Base-by-base conservation (phyloP, 2,113 vertebrate species). In the Lichenostomus cassidix region DNA sequence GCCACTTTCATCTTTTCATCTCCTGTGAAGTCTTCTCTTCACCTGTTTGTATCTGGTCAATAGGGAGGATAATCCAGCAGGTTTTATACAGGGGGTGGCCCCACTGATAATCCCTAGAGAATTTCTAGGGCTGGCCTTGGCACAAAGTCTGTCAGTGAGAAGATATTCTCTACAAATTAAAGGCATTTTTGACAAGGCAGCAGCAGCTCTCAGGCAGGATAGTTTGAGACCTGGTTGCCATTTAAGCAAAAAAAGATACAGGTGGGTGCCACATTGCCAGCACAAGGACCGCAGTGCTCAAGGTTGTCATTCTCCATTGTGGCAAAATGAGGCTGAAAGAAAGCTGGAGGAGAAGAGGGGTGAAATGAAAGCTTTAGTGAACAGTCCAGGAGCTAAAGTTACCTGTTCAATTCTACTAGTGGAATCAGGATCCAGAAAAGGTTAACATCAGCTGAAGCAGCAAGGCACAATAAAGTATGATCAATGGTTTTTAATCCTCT, bases 371-470 rank as follows among this genome's bases (percentile, higher is more conserved):
- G 58, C 65, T 68, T 42, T 4, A 76, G 28, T 8, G 50, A 93
- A 58, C 78, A 75, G 64, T 52, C 33, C 77, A 90, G 78, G 24
- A 56, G 58, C 70, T 90, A 2, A 74, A 82, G 78, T 68, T 85
- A 94, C 85, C 53, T 76, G 82, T 73, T 91, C 52, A 47, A 69
- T 83, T 25, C 69, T 58, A 83, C 88, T 91, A 86, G 53, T 42
- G n/a, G 70, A 84, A 87, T 59, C 35, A 53, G 78, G 24, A 80
- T 64, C 44, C 87, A 87, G 70, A 84, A 85, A 90, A 80, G 4
- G 17, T 69, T 85, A 93, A 53, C 47, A 83, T 58, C 67, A 92
- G 89, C 78, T 86, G 87, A 97, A 92, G 87, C 41, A 90, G 63
- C 80, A 95, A 91, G 64, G 83, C 76, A 89, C 63, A 94, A 42